Percentiles rank a stretch among this genome's conserved stretches.
These are phyloP conservation scores for Pseudotriccus pelzelni DNA, from an alignment of 2,797 vertebrate species.

Conservation along the genomic window DNA sequence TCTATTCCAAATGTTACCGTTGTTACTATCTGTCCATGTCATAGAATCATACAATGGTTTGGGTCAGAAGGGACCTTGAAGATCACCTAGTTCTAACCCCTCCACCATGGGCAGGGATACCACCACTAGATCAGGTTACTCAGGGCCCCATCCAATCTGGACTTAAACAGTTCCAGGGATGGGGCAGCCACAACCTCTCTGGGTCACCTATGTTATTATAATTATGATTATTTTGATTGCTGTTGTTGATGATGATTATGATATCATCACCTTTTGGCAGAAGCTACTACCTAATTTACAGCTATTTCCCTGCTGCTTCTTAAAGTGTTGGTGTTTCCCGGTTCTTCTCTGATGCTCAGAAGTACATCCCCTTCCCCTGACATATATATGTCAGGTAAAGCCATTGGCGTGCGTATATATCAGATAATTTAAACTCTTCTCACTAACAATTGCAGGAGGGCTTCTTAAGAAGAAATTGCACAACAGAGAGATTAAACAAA, in stretches of 20 bases:
- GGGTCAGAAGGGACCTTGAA: background rate
- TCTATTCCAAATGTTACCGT: background rate
- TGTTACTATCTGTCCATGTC: background rate
- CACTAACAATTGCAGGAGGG: background rate
- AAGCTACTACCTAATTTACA: background rate
- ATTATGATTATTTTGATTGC: background rate
- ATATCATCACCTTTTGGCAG: background rate
- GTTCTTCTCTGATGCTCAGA: background rate
- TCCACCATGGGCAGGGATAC: background rate
- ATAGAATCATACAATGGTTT: background rate
- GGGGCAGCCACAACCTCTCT: background rate
- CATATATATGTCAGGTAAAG: background rate
- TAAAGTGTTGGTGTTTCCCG: background rate
- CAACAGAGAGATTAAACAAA: background rate
- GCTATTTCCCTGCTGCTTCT: background rate
- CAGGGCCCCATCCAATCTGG: accelerated
- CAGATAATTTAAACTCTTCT: background rate
- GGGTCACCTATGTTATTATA: background rate
- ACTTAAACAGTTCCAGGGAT: background rate
- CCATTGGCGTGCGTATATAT: background rate
- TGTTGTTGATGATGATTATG: background rate
- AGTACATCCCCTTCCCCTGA: background rate
- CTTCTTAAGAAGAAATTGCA: background rate
- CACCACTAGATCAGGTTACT: background rate
- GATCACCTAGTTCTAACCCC: background rate